phyloP scores from a whole-genome alignment of 2,113 vertebrate genomes.

The Montifringilla adamsi region DNA sequence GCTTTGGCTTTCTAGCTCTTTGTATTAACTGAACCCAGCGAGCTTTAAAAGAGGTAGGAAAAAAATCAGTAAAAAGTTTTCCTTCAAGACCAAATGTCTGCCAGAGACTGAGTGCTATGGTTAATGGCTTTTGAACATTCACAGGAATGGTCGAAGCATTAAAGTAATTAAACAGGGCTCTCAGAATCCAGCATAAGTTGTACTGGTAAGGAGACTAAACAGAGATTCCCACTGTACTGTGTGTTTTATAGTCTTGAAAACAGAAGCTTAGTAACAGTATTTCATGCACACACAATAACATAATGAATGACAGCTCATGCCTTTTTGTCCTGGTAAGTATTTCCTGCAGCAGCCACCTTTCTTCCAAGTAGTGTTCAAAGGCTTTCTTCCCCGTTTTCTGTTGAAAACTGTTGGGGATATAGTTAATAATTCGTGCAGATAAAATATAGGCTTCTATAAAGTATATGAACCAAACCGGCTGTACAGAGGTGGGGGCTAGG shows the following conservation, averaged over 20 bases:
- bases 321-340: background rate
- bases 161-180: background rate
- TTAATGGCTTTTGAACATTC: background rate
- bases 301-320: background rate
- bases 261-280: background rate
- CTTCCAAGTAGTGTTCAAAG: background rate
- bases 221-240: background rate
- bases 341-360: background rate
- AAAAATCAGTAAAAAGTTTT: background rate
- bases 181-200: background rate
- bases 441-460: no score
- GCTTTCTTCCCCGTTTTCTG: fast-evolving
- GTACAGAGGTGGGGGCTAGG: no score
- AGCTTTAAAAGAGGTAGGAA: no score
- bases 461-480: no score
- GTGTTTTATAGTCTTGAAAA: background rate
- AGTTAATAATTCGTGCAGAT: no score
- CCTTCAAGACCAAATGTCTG: background rate
- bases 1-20: no score
- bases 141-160: background rate
- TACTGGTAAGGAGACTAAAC: background rate
- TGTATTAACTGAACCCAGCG: no score
- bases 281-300: background rate
- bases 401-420: background rate
- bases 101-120: background rate